Evolutionary conservation across 2,113 vertebrate species (phyloP), one percentile per base, ranked within the genome.

Genomic region (Dolichallabes microphthalmus): DNA sequence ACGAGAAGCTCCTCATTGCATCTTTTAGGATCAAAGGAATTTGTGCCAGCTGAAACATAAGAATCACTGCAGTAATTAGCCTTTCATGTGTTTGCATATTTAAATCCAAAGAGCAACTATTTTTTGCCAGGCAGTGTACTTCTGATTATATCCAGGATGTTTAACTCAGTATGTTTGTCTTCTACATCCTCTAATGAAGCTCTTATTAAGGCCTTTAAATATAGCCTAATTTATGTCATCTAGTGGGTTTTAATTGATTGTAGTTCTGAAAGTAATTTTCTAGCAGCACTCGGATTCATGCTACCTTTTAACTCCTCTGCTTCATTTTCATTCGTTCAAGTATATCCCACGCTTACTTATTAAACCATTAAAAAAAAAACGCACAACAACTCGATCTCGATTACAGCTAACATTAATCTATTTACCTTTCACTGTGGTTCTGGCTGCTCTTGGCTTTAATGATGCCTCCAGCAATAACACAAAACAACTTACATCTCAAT

Each of bases 221-320:
- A n/a, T 74, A 78, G 13, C 55, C 75, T 32, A 64, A 39, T 85
- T 89, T 39, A 71, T 2, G 27, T 64, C 10, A 39, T 89, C 76
- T 78, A 78, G 79, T 50, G 66, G 68, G 74, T 27, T 83, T 85
- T 87, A 89, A 87, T 87, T 81, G 53, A 66, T 61, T 86, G 88
- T 58, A 22, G 25, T 63, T 73, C 75, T 45, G 77, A 74, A 84
- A 66, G 50, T 45, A 52, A 83, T 85, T 82, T 86, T 61, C 4
- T n/a, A 69, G 61, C 82, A 82, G 61, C 35, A 45, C 55, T 85
- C 66, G 25, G 20, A 66, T 71, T 76, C 71, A 35, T 7, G 0
- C 2, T n/a, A 9, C 84, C 27, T 66, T 88, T 85, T 82, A 88
- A 85, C 79, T 88, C 66, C 27, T 63, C 52, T 14, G 45, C 75